phyloP scores from a whole-genome alignment of 2,113 vertebrate genomes.

The Oplegnathus fasciatus region DNA sequence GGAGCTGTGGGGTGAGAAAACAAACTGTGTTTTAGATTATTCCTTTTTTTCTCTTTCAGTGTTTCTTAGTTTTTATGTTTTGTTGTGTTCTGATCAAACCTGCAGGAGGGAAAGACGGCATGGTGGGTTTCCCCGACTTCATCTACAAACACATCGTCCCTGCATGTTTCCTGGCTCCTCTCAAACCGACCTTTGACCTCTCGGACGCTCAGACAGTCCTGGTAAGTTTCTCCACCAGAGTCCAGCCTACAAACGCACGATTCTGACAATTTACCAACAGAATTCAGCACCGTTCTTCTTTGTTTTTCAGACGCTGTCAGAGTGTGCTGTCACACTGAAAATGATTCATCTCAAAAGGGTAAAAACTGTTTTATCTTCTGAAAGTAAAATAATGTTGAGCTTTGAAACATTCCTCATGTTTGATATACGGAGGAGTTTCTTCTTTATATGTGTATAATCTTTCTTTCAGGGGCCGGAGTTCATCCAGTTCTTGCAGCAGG shows the following conservation, averaged over 20 bases:
- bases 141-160: slow-evolving; percentile 98
- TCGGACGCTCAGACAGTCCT: slow-evolving; percentile 96
- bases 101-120: slow-evolving; percentile 95
- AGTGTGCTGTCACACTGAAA: slow-evolving; percentile 95
- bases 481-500: slow-evolving; percentile 95
- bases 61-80: not conserved
- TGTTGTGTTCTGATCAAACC: not conserved
- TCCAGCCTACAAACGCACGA: accelerated
- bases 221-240: slow-evolving; percentile 78
- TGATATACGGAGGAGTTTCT: not conserved
- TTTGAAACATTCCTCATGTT: not conserved
- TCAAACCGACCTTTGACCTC: slow-evolving; percentile 97
- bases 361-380: not conserved
- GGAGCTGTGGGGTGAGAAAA: slow-evolving; percentile 86
- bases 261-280: not conserved
- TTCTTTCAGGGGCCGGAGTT: slow-evolving; percentile 91
- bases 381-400: not conserved
- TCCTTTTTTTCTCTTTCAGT: not conserved
- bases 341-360: slow-evolving; percentile 98
- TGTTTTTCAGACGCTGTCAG: slow-evolving; percentile 91
- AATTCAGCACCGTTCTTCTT: accelerated
- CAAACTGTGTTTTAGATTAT: not conserved
- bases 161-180: slow-evolving; percentile 96
- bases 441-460: accelerated
- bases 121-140: slow-evolving; percentile 97